phyloP scores from a whole-genome alignment of 2,797 vertebrate genomes.

The Moxostoma hubbsi region DNA sequence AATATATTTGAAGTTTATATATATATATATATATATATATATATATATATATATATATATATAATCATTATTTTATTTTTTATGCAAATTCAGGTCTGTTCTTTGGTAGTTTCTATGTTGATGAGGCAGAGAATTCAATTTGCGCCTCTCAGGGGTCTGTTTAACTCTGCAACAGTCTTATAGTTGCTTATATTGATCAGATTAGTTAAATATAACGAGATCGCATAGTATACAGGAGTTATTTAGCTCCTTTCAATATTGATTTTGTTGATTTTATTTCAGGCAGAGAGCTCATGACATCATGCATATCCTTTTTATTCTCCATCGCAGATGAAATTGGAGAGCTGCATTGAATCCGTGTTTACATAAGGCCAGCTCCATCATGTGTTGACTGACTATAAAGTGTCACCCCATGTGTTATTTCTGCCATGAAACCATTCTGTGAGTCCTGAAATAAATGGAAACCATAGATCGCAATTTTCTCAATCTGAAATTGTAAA shows the following conservation, averaged over 20 bases:
- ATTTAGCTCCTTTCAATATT: conserved; percentile 55
- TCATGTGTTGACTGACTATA: conserved; percentile 25
- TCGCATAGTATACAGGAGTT: conserved; percentile 40
- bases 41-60: no score
- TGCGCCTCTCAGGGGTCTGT: conserved; percentile 3
- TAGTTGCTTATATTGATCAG: conserved; percentile 55
- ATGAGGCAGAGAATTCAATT: conserved; percentile 45
- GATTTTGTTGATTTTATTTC: conserved; percentile 59
- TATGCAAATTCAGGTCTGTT: conserved; percentile 4
- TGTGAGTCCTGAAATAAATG: conserved; percentile 40
- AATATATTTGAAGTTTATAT: conserved; percentile 71
- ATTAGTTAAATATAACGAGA: conserved; percentile 54
- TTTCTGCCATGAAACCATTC: conserved; percentile 42
- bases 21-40: no score
- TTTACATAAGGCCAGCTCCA: conserved; percentile 32
- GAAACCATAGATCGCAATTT: conserved; percentile 81
- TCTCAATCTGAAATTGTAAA: conserved; percentile 82
- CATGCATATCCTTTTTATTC: conserved; percentile 51
- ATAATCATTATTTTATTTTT: background rate
- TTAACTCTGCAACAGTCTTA: conserved; percentile 18
- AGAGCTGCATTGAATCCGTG: conserved; percentile 37
- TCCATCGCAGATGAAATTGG: conserved; percentile 39
- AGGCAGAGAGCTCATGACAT: conserved; percentile 53
- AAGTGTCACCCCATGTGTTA: conserved; percentile 28
- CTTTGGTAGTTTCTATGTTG: conserved; percentile 40